Percentiles rank a stretch among this genome's conserved stretches.
These are phyloP conservation scores for Sphaerodactylus townsendi DNA, from an alignment of 2,113 vertebrate genomes.

Conservation along the genomic window DNA sequence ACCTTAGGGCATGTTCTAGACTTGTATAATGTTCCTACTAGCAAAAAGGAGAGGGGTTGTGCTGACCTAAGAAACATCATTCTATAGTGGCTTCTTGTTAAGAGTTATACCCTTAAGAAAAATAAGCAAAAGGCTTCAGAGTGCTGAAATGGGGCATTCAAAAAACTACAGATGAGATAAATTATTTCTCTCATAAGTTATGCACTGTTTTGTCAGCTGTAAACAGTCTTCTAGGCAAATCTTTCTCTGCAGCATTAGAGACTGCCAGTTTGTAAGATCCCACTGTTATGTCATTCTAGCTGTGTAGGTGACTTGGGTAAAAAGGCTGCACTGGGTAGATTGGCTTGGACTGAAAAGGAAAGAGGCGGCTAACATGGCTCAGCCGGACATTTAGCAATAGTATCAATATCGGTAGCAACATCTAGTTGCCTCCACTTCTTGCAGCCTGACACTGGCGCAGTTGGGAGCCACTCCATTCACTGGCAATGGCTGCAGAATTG, in stretches of 20 bases:
- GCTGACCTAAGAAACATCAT: neutral
- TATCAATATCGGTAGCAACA: neutral
- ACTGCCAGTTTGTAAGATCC: neutral
- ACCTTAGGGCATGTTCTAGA: conserved; percentile 40
- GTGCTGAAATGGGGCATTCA: neutral
- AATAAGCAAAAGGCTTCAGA: neutral
- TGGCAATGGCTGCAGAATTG: neutral
- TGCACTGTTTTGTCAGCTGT: neutral
- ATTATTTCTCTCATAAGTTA: neutral
- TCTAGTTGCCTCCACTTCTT: neutral
- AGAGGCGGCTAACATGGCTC: neutral
- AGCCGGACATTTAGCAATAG: neutral
- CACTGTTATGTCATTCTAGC: neutral
- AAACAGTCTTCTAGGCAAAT: neutral
- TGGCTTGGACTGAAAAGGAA: neutral
- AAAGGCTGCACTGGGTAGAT: neutral
- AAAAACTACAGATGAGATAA: neutral
- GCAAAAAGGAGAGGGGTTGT: neutral
- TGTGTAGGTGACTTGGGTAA: neutral
- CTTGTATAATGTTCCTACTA: conserved; percentile 35
- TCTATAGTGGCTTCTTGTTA: neutral
- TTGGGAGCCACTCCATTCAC: neutral
- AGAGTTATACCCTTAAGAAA: conserved; percentile 1
- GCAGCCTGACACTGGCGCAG: neutral
- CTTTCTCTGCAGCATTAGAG: neutral